phyloP scores from a whole-genome alignment of 2,888 invertebrate species.

The Nomada fucata region DNA sequence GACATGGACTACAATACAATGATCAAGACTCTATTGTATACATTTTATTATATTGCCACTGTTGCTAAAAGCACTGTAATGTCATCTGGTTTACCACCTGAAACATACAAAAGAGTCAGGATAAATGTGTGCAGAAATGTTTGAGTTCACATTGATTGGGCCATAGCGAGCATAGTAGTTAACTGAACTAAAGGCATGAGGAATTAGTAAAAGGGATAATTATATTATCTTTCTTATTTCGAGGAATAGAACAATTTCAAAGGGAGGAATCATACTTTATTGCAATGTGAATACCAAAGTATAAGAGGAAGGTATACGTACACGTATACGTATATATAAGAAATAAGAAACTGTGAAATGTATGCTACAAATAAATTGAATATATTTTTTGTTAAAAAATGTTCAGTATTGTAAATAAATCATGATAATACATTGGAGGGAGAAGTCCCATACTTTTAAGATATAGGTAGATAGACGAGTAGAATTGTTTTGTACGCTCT shows the following conservation, averaged over 20 bases:
- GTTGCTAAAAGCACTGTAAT: constrained; percentile 98
- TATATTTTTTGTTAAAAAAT: constrained; percentile 53
- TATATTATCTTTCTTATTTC: background rate
- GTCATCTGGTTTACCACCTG: constrained; percentile 99
- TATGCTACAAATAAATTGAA: constrained; percentile 51
- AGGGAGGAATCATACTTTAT: constrained; percentile 1
- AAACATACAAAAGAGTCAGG: constrained; percentile 79
- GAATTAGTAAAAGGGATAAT: background rate
- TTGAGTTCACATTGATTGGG: constrained; percentile 7
- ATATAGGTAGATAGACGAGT: background rate
- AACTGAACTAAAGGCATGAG: background rate
- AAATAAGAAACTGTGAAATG: constrained; percentile 48
- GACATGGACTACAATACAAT: constrained; percentile 84
- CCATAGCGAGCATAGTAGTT: background rate
- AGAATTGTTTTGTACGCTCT: background rate
- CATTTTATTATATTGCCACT: constrained; percentile 87
- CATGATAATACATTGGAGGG: background rate
- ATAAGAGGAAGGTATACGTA: constrained; percentile 18
- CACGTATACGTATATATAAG: constrained; percentile 8
- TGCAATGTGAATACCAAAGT: constrained; percentile 39
- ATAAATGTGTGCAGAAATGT: background rate
- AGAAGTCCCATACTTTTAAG: background rate
- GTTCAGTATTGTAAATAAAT: constrained; percentile 17
- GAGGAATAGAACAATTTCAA: constrained; percentile 7
- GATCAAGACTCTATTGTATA: constrained; percentile 80